Evolutionary conservation across 2,888 invertebrate genomes (phyloP).

Genomic region (Xanthostigma xanthostigma): DNA sequence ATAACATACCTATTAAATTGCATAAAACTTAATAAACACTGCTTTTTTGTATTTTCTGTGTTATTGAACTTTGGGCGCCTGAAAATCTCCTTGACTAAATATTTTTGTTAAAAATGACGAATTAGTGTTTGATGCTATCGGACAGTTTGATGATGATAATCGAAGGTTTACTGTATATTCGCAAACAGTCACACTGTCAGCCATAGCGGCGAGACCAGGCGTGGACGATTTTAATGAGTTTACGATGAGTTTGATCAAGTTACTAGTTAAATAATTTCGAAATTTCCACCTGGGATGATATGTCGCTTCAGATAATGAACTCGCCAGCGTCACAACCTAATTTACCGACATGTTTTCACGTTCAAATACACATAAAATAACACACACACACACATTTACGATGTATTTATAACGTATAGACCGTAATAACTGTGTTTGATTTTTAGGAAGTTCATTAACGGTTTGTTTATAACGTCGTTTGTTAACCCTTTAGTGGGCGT

Average conservation of each 20-base stretch:
- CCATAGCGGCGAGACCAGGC: neutral
- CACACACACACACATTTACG: neutral
- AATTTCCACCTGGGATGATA: constrained; percentile 1
- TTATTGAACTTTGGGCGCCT: too few relatives aligned
- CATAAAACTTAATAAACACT: too few relatives aligned
- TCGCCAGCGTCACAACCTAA: neutral
- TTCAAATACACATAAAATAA: neutral
- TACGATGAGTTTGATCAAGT: constrained; percentile 6
- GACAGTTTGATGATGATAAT: too few relatives aligned
- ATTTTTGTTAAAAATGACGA: too few relatives aligned
- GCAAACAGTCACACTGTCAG: neutral
- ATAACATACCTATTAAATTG: too few relatives aligned
- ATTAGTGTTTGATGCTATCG: too few relatives aligned
- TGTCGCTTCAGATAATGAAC: constrained; percentile 1
- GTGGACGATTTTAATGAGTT: constrained; percentile 6
- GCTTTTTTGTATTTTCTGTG: too few relatives aligned
- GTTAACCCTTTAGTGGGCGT: too few relatives aligned
- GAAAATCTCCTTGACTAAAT: too few relatives aligned
- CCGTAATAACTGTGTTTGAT: neutral
- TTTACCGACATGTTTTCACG: neutral
- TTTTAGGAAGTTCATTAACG: too few relatives aligned
- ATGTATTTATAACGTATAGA: neutral
- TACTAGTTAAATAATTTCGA: constrained; percentile 5
- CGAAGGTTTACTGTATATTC: too few relatives aligned
- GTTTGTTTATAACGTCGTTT: too few relatives aligned